phyloP scores from a whole-genome alignment of 2,888 invertebrate species.

The Pogonocherus hispidulus region DNA sequence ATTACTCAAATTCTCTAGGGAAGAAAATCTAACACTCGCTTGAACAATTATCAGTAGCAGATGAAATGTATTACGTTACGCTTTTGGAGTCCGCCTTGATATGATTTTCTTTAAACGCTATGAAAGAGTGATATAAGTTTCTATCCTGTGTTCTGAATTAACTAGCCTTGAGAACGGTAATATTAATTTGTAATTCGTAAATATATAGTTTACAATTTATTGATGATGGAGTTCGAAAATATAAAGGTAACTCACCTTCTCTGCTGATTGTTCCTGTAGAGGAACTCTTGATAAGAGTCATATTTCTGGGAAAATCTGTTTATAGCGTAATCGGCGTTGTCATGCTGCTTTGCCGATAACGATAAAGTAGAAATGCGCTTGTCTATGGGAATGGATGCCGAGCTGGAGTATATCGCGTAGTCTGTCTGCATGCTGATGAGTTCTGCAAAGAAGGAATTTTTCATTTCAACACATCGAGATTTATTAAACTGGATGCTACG shows the following conservation, averaged over 20 bases:
- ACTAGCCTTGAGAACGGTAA: too few relatives aligned
- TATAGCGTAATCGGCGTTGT: constrained; percentile 57
- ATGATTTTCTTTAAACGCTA: too few relatives aligned
- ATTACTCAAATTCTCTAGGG: too few relatives aligned
- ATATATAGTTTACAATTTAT: too few relatives aligned
- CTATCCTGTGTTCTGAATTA: too few relatives aligned
- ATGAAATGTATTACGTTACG: too few relatives aligned
- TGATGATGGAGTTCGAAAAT: too few relatives aligned
- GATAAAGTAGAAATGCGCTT: constrained; percentile 63
- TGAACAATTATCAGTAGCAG: too few relatives aligned
- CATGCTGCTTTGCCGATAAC: constrained; percentile 56
- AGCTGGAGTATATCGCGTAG: constrained; percentile 40
- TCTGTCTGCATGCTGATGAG: constrained; percentile 40
- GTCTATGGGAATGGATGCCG: constrained; percentile 62
- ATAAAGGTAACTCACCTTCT: constrained; percentile 38
- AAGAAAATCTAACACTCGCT: too few relatives aligned
- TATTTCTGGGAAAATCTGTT: constrained; percentile 63
- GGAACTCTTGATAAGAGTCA: constrained; percentile 64
- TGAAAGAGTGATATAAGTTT: too few relatives aligned
- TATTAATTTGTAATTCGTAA: too few relatives aligned
- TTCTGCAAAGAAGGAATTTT: constrained; percentile 8
- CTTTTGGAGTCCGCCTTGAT: too few relatives aligned
- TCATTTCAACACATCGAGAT: neutral
- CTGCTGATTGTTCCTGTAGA: constrained; percentile 54
- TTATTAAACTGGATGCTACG: neutral